phyloP scores from a whole-genome alignment of 2,888 invertebrate genomes.

The Nebria salina region DNA sequence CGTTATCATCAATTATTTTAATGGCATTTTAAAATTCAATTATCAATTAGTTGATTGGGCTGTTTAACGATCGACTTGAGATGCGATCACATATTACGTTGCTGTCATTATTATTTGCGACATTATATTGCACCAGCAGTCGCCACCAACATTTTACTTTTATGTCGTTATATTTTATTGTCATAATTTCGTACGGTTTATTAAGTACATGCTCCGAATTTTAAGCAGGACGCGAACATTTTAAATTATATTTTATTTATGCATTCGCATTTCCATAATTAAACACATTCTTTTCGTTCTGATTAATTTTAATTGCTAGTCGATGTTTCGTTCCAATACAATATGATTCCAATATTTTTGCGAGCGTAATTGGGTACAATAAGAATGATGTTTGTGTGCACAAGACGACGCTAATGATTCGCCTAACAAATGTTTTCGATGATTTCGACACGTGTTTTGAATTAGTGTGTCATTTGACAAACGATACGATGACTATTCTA shows the following conservation, averaged over 20 bases:
- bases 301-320: too few species aligned
- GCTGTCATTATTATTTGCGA: neutral
- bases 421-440: slow-evolving; percentile 9
- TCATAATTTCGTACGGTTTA: neutral
- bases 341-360: too few species aligned
- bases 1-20: neutral
- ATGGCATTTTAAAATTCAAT: neutral
- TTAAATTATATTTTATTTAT: too few species aligned
- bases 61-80: neutral
- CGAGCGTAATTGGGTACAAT: neutral
- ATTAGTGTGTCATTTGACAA: slow-evolving; percentile 35
- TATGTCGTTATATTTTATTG: neutral
- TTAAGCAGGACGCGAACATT: neutral
- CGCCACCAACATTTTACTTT: neutral
- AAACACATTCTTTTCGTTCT: too few species aligned
- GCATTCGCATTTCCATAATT: too few species aligned
- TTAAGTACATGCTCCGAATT: neutral
- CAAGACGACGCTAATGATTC: slow-evolving; percentile 4
- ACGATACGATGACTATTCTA: slow-evolving; percentile 13
- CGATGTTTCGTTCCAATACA: too few species aligned
- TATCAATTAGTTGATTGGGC: neutral
- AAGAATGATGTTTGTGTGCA: neutral
- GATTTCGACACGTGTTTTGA: slow-evolving; percentile 25
- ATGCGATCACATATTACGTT: neutral
- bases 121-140: neutral